Conservation (phyloP, 2,888 invertebrate species). For the Zhuqinia jingwanae region DNA sequence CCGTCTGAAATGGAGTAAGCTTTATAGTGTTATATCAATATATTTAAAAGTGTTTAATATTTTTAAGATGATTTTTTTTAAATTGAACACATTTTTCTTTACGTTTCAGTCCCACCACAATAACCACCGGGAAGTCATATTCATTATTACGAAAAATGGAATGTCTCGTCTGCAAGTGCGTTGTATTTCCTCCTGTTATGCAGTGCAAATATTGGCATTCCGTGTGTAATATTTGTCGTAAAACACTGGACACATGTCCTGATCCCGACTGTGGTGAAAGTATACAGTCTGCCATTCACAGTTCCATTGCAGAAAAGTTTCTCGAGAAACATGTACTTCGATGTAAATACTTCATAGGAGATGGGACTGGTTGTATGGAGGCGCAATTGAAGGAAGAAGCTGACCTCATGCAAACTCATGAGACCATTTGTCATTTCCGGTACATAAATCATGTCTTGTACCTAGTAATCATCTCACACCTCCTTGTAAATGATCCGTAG, state of each 20-base stretch:
- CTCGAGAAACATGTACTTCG: slow-evolving; percentile 74
- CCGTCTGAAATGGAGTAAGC: slow-evolving; percentile 30
- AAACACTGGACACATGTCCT: slow-evolving; percentile 67
- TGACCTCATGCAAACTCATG: slow-evolving; percentile 72
- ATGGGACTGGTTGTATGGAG: slow-evolving; percentile 73
- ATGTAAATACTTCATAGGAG: slow-evolving; percentile 71
- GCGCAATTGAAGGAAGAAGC: slow-evolving; percentile 70
- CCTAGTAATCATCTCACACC: slow-evolving; percentile 73
- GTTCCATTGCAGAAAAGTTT: slow-evolving; percentile 73
- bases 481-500: slow-evolving; percentile 67
- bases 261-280: slow-evolving; percentile 74
- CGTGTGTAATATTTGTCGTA: slow-evolving; percentile 75
- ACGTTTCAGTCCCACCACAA: background rate
- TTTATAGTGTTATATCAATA: background rate
- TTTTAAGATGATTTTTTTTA: background rate
- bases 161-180: slow-evolving; percentile 69
- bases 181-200: slow-evolving; percentile 76
- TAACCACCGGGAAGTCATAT: slow-evolving; percentile 6
- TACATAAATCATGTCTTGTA: slow-evolving; percentile 70
- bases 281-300: slow-evolving; percentile 67
- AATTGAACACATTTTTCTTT: background rate
- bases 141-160: slow-evolving; percentile 74
- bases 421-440: slow-evolving; percentile 76
- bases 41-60: background rate
- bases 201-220: slow-evolving; percentile 77